Evolutionary conservation across 2,113 vertebrate genomes (phyloP), one percentile per base, ranked within the genome.

Genomic region (Urocynchramus pylzowi): DNA sequence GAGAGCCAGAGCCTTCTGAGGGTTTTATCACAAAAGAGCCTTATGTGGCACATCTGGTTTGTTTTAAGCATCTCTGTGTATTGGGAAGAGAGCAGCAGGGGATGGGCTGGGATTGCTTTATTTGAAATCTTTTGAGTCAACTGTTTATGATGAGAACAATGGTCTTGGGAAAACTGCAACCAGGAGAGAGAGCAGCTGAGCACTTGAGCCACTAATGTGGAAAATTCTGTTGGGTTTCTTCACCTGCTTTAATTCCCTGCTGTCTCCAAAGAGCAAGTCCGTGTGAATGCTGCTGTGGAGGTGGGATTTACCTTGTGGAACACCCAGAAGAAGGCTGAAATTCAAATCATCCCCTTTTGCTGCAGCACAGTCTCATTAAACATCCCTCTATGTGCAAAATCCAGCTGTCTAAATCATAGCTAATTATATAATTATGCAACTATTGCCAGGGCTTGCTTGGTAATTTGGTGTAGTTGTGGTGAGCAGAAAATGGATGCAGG

Each of bases 31-130:
- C 42, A 95, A 27, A 93, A 69, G 44, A 75, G 56, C 85, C 50
- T 44, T 22, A 44, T 57, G 75, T 2, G 16, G 41, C 68, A 95
- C 98, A 97, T 98, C 97, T 98, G 98, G 96, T 97, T 97, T 82
- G 33, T 54, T 95, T 98, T 97, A 97, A 88, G 86, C 49, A 87
- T 90, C 44, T 83, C 84, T 79, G 60, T 68, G 88, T 83, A 81
- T 82, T 90, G 93, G 93, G 94, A 90, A 83, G 83, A 35, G 33
- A 96, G 64, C 93, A 93, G 91, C 95, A 96, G 95, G 96, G 94
- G 84, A 93, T 84, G 80, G 88, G 95, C 71, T 0, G 13, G 91
- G 89, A 95, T 31, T 20, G 80, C 85, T 87, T 93, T 91, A 41
- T 94, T 94, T 95, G 95, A 97, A 96, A 90, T 69, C 73, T 95